phyloP scores from a whole-genome alignment of 1,140 invertebrate species.

The Megalopta genalis region DNA sequence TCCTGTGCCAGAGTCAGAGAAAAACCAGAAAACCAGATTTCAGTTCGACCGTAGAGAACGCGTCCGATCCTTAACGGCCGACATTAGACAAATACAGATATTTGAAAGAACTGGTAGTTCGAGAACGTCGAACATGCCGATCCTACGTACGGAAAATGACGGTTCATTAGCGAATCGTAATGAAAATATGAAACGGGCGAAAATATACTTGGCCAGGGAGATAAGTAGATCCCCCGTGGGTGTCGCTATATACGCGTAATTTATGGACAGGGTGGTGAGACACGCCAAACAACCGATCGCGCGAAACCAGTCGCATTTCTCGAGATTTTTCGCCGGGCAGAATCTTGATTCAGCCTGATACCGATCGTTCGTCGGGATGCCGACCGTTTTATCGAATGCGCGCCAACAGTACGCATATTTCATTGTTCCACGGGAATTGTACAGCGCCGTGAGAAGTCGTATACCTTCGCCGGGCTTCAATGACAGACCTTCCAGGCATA shows the following conservation, averaged over 20 bases:
- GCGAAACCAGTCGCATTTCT: slow-evolving; percentile 52
- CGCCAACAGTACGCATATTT: slow-evolving; percentile 58
- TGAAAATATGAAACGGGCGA: slow-evolving; percentile 1
- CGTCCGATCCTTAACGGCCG: too few species aligned
- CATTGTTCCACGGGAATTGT: slow-evolving; percentile 58
- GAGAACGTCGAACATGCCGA: too few species aligned
- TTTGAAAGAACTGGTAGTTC: too few species aligned
- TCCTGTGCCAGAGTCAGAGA: too few species aligned
- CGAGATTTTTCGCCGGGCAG: slow-evolving; percentile 26
- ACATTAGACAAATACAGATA: too few species aligned
- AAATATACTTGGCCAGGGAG: slow-evolving; percentile 53
- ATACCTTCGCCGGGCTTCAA: slow-evolving; percentile 53
- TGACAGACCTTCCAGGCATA: slow-evolving; percentile 54
- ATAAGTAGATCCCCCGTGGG: slow-evolving; percentile 57
- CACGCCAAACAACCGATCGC: slow-evolving; percentile 50
- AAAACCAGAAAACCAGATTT: not conserved
- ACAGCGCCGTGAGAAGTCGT: slow-evolving; percentile 48
- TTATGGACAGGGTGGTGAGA: slow-evolving; percentile 56
- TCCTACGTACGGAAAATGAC: too few species aligned
- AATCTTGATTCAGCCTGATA: slow-evolving; percentile 22
- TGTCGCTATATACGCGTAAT: slow-evolving; percentile 60
- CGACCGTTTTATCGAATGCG: slow-evolving; percentile 51
- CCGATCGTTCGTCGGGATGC: slow-evolving; percentile 17
- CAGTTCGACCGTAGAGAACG: too few species aligned
- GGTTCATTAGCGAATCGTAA: not conserved